Percentiles rank a stretch among this genome's conserved stretches.
phyloP scores from a whole-genome alignment of 2,113 vertebrate species.

The Bucco capensis region DNA sequence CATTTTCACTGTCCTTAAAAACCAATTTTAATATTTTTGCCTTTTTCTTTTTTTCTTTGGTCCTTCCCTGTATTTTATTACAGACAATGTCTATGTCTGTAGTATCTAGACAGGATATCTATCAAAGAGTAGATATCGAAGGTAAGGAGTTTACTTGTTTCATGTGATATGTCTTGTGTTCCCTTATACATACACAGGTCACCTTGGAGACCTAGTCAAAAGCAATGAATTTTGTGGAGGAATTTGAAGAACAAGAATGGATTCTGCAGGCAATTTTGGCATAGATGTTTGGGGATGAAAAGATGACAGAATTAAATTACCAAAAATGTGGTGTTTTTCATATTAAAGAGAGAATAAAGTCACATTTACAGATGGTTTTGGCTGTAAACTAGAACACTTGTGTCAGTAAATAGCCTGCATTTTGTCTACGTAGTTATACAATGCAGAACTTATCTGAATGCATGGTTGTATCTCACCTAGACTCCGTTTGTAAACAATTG shows the following conservation, averaged over 20 bases:
- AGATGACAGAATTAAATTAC: not conserved
- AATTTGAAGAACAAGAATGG: not conserved
- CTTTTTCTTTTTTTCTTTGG: accelerated
- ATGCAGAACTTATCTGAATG: not conserved
- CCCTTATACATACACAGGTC: not conserved
- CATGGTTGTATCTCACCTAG: not conserved
- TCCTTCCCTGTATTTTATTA: not conserved
- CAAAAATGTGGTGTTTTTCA: not conserved
- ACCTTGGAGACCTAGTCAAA: not conserved
- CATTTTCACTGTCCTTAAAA: not conserved
- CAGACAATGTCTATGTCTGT: not conserved
- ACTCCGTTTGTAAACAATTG: not conserved
- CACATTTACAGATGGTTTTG: not conserved
- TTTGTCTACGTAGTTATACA: not conserved
- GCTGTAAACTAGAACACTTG: not conserved
- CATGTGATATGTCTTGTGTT: not conserved
- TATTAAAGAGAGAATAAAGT: not conserved
- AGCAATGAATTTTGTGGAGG: not conserved
- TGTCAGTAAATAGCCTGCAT: not conserved
- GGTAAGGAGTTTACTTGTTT: not conserved
- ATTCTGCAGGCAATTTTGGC: not conserved
- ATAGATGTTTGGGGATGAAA: not conserved
- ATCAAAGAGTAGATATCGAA: not conserved
- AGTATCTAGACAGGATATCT: not conserved
- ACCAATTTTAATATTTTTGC: not conserved